Evolutionary conservation across 2,113 vertebrate genomes (phyloP).

Genomic region (Pandion haliaetus): DNA sequence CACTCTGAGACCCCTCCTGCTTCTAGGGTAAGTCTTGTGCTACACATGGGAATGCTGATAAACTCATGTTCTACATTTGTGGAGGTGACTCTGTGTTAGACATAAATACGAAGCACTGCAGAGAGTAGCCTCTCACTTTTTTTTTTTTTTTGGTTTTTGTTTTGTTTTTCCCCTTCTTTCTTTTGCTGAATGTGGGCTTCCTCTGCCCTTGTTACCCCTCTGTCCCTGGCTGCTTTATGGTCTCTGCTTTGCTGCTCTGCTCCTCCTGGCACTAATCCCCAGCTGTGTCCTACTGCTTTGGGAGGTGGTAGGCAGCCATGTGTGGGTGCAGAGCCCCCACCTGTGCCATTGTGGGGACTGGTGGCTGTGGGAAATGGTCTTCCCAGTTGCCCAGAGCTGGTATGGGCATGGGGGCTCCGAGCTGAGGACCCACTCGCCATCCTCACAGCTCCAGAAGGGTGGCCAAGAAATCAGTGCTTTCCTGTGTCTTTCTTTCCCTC

Average conservation of each 20-base stretch:
- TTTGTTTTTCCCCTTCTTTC: fast-evolving
- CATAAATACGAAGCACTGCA: neutral
- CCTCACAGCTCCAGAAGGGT: neutral
- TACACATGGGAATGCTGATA: neutral
- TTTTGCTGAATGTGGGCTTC: neutral
- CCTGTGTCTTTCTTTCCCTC: neutral
- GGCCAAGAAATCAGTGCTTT: neutral
- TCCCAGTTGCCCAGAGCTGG: neutral
- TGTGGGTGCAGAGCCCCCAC: fast-evolving
- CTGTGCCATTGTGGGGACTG: fast-evolving
- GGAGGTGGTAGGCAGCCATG: neutral
- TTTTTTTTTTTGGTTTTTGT: neutral
- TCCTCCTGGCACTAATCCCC: neutral
- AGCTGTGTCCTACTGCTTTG: neutral
- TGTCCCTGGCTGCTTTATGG: neutral
- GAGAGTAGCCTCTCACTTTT: fast-evolving
- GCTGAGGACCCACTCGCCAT: fast-evolving
- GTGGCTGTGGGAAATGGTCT: neutral
- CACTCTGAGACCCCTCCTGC: neutral
- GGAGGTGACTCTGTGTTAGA: neutral
- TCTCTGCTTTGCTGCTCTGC: neutral
- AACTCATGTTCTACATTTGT: neutral
- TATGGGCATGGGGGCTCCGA: neutral
- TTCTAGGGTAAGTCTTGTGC: neutral
- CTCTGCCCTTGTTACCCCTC: neutral